Conservation (phyloP, 2,888 invertebrate species). For the Euspilapteryx auroguttella region DNA sequence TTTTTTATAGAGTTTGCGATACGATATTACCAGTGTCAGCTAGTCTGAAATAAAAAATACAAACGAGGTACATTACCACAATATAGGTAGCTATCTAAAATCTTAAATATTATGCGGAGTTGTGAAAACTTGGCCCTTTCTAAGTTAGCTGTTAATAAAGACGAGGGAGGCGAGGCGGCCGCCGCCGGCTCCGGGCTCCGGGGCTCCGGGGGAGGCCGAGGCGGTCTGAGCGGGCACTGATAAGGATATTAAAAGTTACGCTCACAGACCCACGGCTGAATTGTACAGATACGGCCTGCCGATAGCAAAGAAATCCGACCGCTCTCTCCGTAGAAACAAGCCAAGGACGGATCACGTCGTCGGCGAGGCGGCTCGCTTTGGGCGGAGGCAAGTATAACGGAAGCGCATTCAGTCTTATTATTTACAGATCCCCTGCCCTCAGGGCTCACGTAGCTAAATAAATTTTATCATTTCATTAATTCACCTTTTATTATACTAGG, state of each 20-base stretch:
- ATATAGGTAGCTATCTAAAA: too few species aligned
- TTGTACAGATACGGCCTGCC: conserved; percentile 30
- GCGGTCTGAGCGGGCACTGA: conserved; percentile 41
- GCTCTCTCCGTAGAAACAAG: conserved; percentile 3
- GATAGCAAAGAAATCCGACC: conserved; percentile 23
- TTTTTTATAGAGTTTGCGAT: too few species aligned
- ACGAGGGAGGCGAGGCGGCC: conserved; percentile 20
- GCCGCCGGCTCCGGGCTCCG: too few species aligned
- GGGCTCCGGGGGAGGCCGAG: conserved; percentile 21
- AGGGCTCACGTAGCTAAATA: too few species aligned
- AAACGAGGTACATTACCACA: too few species aligned
- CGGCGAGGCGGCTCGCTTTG: background rate
- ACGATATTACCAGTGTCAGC: too few species aligned
- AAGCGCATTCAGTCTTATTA: too few species aligned
- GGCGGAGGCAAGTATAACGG: too few species aligned
- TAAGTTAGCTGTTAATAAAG: conserved; percentile 32
- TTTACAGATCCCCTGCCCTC: too few species aligned
- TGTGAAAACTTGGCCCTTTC: conserved; percentile 1
- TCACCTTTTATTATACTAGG: too few species aligned
- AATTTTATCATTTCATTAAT: too few species aligned
- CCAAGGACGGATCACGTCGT: background rate
- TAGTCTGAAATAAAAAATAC: too few species aligned
- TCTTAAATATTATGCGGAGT: background rate
- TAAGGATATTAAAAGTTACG: conserved; percentile 59
- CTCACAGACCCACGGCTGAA: conserved; percentile 32